Evolutionary conservation across 2,888 invertebrate species (phyloP).

Genomic region (Hipparchia semele): DNA sequence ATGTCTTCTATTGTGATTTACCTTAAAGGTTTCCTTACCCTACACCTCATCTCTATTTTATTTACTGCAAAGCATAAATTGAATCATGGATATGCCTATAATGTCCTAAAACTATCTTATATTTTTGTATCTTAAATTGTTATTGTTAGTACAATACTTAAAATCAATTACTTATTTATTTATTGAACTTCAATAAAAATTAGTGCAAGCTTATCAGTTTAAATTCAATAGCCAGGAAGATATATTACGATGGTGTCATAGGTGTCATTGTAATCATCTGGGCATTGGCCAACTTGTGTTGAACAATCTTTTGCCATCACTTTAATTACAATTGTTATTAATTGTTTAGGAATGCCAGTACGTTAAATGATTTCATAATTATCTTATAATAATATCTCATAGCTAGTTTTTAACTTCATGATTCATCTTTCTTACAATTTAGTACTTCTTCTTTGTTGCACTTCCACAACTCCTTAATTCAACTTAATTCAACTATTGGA

Average conservation of each 20-base stretch:
- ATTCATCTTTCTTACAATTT: neutral
- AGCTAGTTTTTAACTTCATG: neutral
- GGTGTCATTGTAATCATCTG: slow-evolving; percentile 22
- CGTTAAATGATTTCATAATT: neutral
- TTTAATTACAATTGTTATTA: slow-evolving; percentile 23
- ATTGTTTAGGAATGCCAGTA: neutral
- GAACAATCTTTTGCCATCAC: slow-evolving; percentile 31
- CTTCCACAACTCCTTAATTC: too few relatives aligned
- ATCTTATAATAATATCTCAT: neutral
- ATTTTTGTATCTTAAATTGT: too few relatives aligned
- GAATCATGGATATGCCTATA: neutral
- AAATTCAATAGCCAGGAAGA: slow-evolving; percentile 16
- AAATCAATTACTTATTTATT: neutral
- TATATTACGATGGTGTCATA: slow-evolving; percentile 6
- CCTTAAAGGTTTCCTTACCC: too few relatives aligned
- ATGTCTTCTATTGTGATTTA: too few relatives aligned
- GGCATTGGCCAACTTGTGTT: slow-evolving; percentile 28
- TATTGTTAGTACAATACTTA: neutral
- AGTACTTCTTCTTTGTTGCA: neutral
- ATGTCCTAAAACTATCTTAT: neutral
- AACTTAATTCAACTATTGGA: too few relatives aligned
- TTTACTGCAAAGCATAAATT: neutral
- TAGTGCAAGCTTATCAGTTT: neutral
- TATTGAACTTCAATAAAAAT: neutral
- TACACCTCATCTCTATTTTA: neutral